phyloP scores from a whole-genome alignment of 2,113 vertebrate species.

The Cochlearius cochlearius region DNA sequence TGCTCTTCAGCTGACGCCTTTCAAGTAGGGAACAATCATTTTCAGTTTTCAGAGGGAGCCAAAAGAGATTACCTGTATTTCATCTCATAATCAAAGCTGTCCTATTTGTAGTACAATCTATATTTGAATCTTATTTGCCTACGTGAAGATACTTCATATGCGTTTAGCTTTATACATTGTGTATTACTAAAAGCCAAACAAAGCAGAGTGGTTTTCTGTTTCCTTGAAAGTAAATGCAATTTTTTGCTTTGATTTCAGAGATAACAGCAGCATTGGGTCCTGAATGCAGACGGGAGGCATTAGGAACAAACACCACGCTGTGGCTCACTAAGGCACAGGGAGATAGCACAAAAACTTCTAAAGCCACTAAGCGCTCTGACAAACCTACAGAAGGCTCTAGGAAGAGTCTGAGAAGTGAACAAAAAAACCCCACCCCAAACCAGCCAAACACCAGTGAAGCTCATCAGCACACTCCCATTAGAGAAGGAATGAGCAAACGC shows the following conservation, averaged over 20 bases:
- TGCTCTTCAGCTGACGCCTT: neutral
- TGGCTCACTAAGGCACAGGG: neutral
- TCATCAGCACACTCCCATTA: neutral
- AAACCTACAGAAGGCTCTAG: neutral
- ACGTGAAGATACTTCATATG: neutral
- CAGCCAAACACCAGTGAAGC: neutral
- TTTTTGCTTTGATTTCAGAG: neutral
- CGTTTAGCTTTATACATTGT: neutral
- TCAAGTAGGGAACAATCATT: neutral
- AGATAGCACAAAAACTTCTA: neutral
- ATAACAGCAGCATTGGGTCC: neutral
- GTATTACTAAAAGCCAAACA: neutral
- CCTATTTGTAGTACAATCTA: neutral
- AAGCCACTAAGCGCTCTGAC: neutral
- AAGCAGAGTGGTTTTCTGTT: neutral
- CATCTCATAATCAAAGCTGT: constrained; percentile 19
- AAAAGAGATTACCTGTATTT: constrained; percentile 2
- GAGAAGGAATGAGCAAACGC: neutral
- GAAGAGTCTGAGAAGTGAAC: neutral
- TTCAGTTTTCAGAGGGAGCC: neutral
- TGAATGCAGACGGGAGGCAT: neutral
- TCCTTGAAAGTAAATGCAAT: neutral
- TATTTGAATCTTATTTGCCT: neutral
- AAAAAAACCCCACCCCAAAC: neutral
- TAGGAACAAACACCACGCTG: neutral